Percentiles rank a stretch among this genome's conserved stretches.
Evolutionary conservation across 2,888 invertebrate genomes (phyloP).

Genomic region (Schizaphis graminum): DNA sequence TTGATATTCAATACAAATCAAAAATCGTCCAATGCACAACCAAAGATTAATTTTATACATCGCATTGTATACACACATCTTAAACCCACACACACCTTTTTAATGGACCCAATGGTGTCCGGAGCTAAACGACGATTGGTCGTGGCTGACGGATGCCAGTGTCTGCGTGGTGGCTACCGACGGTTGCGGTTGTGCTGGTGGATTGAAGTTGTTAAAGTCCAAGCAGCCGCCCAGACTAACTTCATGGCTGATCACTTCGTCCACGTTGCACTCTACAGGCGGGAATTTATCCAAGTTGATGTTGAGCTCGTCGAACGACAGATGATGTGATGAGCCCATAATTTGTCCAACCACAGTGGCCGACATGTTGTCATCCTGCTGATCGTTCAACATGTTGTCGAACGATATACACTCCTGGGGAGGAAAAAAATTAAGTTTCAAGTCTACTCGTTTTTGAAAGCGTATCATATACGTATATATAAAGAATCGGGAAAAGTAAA

Average conservation of each 20-base stretch:
- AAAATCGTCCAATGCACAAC: not conserved
- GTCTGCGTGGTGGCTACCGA: slow-evolving; percentile 62
- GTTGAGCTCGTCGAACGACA: slow-evolving; percentile 81
- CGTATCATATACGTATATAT: not conserved
- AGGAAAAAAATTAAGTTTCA: not conserved
- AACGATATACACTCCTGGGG: slow-evolving; percentile 66
- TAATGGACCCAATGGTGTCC: slow-evolving; percentile 58
- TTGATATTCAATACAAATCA: not conserved
- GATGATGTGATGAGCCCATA: slow-evolving; percentile 78
- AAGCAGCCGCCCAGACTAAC: slow-evolving; percentile 88
- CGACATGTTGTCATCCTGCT: slow-evolving; percentile 66
- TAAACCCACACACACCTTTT: slow-evolving; percentile 40
- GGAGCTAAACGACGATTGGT: slow-evolving; percentile 43
- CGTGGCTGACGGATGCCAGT: slow-evolving; percentile 41
- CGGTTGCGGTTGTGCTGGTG: slow-evolving; percentile 66
- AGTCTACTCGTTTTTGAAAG: not conserved
- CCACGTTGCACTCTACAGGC: slow-evolving; percentile 94
- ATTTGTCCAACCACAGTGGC: slow-evolving; percentile 88
- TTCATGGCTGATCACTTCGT: slow-evolving; percentile 94
- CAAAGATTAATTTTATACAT: not conserved
- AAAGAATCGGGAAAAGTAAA: not conserved
- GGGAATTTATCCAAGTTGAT: slow-evolving; percentile 88
- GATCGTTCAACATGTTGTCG: slow-evolving; percentile 41
- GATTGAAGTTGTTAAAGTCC: slow-evolving; percentile 80
- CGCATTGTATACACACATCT: not conserved